phyloP scores from a whole-genome alignment of 2,888 invertebrate genomes.

The Callyntrura guangdongensis region DNA sequence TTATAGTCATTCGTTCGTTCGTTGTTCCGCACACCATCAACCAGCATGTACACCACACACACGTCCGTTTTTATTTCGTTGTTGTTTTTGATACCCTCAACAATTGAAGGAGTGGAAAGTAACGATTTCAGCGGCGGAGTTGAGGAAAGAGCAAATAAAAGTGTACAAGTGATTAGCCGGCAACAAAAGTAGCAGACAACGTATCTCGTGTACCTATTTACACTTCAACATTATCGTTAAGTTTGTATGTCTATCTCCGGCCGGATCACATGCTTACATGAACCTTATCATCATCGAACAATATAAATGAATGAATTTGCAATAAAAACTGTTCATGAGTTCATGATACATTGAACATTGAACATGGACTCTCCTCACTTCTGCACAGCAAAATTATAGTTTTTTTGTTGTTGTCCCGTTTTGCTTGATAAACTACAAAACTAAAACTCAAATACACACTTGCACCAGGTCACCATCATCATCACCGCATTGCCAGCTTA shows the following conservation, averaged over 20 bases:
- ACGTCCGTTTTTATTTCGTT: neutral
- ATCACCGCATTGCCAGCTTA: neutral
- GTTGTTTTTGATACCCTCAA: slow-evolving; percentile 35
- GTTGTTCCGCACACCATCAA: slow-evolving; percentile 24
- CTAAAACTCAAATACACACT: neutral
- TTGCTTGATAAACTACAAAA: too few species aligned
- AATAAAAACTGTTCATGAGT: slow-evolving; percentile 40
- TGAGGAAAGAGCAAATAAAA: slow-evolving; percentile 41
- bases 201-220: too few species aligned
- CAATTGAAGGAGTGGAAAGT: slow-evolving; percentile 28
- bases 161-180: slow-evolving; percentile 58
- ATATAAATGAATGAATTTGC: neutral
- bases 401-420: neutral
- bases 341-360: slow-evolving; percentile 15
- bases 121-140: slow-evolving; percentile 4
- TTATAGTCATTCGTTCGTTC: slow-evolving; percentile 62
- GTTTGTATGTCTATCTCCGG: too few species aligned
- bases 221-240: too few species aligned
- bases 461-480: neutral
- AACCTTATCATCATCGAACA: slow-evolving; percentile 19
- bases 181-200: slow-evolving; percentile 48
- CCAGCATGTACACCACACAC: slow-evolving; percentile 3
- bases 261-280: too few species aligned
- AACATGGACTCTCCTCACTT: neutral
- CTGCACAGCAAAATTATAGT: slow-evolving; percentile 7